Conservation (phyloP, 2,888 invertebrate species). For the Diadromus collaris region DNA sequence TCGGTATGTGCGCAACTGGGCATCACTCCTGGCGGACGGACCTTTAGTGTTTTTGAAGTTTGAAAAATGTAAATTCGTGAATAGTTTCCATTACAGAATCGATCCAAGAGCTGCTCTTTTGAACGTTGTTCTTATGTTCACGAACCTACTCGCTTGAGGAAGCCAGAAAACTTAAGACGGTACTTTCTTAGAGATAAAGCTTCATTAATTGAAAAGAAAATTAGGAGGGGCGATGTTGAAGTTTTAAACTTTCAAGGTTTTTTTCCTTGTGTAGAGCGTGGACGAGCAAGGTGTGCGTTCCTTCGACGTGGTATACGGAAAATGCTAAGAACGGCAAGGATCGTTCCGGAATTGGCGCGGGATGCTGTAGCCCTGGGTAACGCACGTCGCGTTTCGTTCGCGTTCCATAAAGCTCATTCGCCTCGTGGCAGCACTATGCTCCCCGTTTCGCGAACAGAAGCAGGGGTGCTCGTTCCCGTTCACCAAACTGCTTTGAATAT, state of each 20-base stretch:
- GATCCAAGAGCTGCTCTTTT: too few species aligned
- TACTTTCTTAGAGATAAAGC: too few species aligned
- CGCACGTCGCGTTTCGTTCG: conserved; percentile 49
- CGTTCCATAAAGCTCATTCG: conserved; percentile 51
- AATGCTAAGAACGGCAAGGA: conserved; percentile 26
- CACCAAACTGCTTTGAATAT: conserved; percentile 69
- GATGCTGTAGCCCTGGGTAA: conserved; percentile 13
- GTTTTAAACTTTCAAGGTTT: background rate
- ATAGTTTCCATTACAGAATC: too few species aligned
- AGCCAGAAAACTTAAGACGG: too few species aligned
- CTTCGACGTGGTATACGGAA: conserved; percentile 20
- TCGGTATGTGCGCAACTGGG: too few species aligned
- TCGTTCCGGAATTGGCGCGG: conserved; percentile 22
- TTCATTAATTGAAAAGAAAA: too few species aligned
- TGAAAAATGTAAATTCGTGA: too few species aligned
- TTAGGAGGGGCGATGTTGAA: too few species aligned
- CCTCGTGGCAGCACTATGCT: conserved; percentile 3
- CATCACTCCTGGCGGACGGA: too few species aligned
- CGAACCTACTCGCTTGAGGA: too few species aligned
- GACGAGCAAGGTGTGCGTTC: background rate
- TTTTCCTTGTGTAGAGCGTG: background rate
- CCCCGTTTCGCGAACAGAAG: background rate
- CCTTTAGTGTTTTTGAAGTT: too few species aligned
- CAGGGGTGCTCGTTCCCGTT: conserved; percentile 23
- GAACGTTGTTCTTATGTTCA: too few species aligned